Evolutionary conservation across 2,888 invertebrate species (phyloP).

Genomic region (Tetrapedia diversipes): DNA sequence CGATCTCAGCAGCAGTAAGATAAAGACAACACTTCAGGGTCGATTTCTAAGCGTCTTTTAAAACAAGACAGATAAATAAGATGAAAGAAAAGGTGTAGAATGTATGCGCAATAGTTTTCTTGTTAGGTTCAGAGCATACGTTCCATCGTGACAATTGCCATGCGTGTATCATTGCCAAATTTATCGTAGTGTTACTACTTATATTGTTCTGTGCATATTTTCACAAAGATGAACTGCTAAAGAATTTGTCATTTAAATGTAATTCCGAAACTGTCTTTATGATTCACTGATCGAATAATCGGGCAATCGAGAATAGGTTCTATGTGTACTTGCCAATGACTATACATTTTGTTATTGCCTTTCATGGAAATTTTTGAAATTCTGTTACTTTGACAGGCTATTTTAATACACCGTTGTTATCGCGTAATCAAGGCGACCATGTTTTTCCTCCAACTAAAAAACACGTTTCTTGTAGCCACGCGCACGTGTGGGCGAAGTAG

Average conservation of each 20-base stretch:
- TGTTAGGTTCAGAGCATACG: conserved; percentile 7
- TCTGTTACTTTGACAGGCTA: conserved; percentile 25
- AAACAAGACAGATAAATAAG: not conserved
- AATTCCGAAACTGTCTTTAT: not conserved
- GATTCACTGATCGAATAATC: not conserved
- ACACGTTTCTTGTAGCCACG: conserved; percentile 57
- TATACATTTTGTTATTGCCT: conserved; percentile 32
- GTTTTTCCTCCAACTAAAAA: conserved; percentile 44
- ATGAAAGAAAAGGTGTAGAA: conserved; percentile 9
- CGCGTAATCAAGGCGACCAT: conserved; percentile 50
- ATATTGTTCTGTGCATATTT: conserved; percentile 22
- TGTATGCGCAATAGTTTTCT: conserved; percentile 24
- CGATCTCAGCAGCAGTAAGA: not conserved
- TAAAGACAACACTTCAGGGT: not conserved
- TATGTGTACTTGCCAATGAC: conserved; percentile 15
- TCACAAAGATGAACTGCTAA: conserved; percentile 12
- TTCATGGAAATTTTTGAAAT: conserved; percentile 38
- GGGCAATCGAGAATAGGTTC: not conserved
- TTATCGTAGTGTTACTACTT: conserved; percentile 2
- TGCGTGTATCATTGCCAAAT: conserved; percentile 50
- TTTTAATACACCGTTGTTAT: conserved; percentile 43
- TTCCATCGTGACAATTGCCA: conserved; percentile 42
- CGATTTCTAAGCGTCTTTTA: conserved; percentile 18
- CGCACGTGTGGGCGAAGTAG: conserved; percentile 60
- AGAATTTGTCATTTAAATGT: not conserved